A percentile compares a stretch with the other conserved stretches of the same genome.
Evolutionary conservation across 2,113 vertebrate species (phyloP).

Genomic region (Nicator chloris): DNA sequence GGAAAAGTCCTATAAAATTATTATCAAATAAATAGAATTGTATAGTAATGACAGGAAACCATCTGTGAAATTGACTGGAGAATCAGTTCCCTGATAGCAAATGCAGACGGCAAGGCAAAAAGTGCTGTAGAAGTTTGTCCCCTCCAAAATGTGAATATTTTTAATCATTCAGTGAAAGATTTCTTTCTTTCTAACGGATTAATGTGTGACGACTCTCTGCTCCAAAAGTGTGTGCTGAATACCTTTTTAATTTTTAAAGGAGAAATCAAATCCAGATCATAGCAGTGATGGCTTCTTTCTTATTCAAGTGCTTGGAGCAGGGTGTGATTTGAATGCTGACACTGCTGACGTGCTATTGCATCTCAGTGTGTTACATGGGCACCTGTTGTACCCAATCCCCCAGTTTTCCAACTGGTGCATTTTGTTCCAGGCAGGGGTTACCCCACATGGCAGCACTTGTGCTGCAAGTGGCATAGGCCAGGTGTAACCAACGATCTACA

Average conservation of each 20-base stretch:
- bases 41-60: constrained; percentile 53
- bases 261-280: background rate
- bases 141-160: constrained; percentile 39
- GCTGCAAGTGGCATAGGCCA: background rate
- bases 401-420: background rate
- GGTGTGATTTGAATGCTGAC: background rate
- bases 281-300: background rate
- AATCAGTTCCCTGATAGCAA: constrained; percentile 39
- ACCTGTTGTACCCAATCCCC: background rate
- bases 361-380: rapidly evolving
- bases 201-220: constrained; percentile 5
- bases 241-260: constrained; percentile 12
- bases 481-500: background rate
- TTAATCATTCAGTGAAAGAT: constrained; percentile 45
- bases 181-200: constrained; percentile 3
- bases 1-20: constrained; percentile 52
- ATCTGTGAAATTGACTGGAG: constrained; percentile 57
- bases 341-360: background rate
- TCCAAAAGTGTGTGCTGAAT: constrained; percentile 1
- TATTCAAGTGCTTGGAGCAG: background rate
- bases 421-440: background rate
- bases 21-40: constrained; percentile 61
- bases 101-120: background rate
- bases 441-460: rapidly evolving
- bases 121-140: constrained; percentile 22